Evolutionary conservation across 2,113 vertebrate species (phyloP).

Genomic region (Ammospiza caudacuta): DNA sequence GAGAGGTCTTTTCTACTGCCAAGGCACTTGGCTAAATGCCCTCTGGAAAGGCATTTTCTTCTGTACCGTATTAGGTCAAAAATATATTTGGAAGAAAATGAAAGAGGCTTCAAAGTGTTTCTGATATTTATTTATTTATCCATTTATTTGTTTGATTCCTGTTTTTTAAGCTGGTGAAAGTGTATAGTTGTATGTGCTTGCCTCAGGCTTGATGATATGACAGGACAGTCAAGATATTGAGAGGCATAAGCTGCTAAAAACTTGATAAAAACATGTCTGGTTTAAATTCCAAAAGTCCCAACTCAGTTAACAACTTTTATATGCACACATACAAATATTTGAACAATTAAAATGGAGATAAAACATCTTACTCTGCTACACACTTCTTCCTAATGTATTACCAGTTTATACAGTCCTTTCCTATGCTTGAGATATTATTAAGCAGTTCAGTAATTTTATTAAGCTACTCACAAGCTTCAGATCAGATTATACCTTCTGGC

Average conservation of each 20-base stretch:
- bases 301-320: neutral
- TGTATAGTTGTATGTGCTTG: neutral
- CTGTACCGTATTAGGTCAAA: neutral
- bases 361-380: neutral
- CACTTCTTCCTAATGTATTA: neutral
- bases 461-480: neutral
- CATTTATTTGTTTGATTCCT: neutral
- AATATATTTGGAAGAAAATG: neutral
- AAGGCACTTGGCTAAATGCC: conserved; percentile 47
- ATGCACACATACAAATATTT: neutral
- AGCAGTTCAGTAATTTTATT: neutral
- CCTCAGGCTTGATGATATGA: neutral
- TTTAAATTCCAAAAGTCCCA: neutral
- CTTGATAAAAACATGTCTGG: neutral
- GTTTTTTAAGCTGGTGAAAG: neutral
- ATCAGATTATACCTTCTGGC: neutral
- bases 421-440: neutral
- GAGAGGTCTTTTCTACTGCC: neutral
- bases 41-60: conserved; percentile 27
- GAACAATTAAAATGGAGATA: neutral
- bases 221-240: neutral
- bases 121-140: neutral
- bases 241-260: neutral
- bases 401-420: neutral
- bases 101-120: neutral